Evolutionary conservation across 2,888 invertebrate genomes (phyloP).

Genomic region (Drosophila stalkeri): DNA sequence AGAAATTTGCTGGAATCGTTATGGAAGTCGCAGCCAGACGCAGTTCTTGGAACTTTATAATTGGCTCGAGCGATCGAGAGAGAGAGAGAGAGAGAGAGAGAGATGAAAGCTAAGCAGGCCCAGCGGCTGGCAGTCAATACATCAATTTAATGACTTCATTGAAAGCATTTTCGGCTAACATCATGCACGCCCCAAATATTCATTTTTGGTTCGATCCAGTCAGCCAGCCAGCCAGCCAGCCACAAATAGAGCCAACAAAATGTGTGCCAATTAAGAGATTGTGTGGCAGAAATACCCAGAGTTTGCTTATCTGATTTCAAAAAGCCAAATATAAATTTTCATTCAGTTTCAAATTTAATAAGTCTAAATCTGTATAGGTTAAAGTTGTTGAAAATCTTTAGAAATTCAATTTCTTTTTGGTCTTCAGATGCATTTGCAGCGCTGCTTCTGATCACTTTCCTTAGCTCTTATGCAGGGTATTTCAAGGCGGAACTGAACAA

Average conservation of each 20-base stretch:
- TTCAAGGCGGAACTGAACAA: not conserved
- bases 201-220: constrained; percentile 27
- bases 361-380: no score
- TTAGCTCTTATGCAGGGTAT: not conserved
- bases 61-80: constrained; percentile 60
- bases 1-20: constrained; percentile 32
- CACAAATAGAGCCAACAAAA: constrained; percentile 7
- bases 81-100: not conserved
- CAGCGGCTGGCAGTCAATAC: constrained; percentile 65
- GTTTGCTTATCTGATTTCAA: not conserved
- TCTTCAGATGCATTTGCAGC: not conserved
- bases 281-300: not conserved
- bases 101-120: constrained; percentile 51
- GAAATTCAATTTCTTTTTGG: not conserved
- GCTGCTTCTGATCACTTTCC: not conserved
- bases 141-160: constrained; percentile 83
- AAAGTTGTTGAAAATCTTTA: not conserved
- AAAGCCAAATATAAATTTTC: not conserved
- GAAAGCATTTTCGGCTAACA: constrained; percentile 66
- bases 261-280: constrained; percentile 5
- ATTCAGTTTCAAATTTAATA: not conserved
- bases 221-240: constrained; percentile 2
- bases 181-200: constrained; percentile 57
- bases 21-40: constrained; percentile 29
- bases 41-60: constrained; percentile 75